These are phyloP conservation scores for Meteorus colon DNA, from an alignment of 2,888 invertebrate genomes.

Conservation along the genomic window DNA sequence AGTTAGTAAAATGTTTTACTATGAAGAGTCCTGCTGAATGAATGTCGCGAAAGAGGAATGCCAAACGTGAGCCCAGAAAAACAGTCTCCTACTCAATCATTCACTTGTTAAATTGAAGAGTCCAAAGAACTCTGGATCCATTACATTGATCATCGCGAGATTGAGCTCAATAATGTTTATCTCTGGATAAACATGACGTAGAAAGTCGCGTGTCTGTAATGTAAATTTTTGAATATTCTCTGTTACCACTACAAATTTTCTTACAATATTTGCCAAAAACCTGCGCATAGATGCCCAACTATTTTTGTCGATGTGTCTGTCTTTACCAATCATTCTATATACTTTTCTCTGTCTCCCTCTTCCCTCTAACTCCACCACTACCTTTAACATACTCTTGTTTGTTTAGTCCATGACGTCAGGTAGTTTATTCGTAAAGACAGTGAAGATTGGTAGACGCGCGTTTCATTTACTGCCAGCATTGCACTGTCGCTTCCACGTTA, in stretches of 20 bases:
- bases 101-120: too few relatives aligned
- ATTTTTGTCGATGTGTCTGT: conserved; percentile 52
- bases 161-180: neutral
- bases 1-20: too few relatives aligned
- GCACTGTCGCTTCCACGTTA: conserved; percentile 10
- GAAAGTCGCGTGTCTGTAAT: conserved; percentile 33
- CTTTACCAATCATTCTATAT: conserved; percentile 35
- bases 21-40: too few relatives aligned
- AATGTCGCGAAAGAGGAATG: too few relatives aligned
- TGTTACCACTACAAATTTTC: conserved; percentile 30
- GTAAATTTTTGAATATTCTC: conserved; percentile 40
- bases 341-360: conserved; percentile 18
- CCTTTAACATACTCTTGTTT: conserved; percentile 33
- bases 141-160: conserved; percentile 18
- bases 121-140: too few relatives aligned
- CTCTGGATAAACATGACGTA: conserved; percentile 9
- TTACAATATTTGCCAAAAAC: conserved; percentile 40
- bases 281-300: conserved; percentile 47
- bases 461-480: neutral
- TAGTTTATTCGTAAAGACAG: conserved; percentile 40
- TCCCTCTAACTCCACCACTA: neutral
- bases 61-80: too few relatives aligned
- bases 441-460: neutral
- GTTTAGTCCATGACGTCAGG: conserved; percentile 52
- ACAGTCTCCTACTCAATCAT: too few relatives aligned